Evolutionary conservation across 1,140 invertebrate species (phyloP).

Genomic region (Bombus cullumanus): DNA sequence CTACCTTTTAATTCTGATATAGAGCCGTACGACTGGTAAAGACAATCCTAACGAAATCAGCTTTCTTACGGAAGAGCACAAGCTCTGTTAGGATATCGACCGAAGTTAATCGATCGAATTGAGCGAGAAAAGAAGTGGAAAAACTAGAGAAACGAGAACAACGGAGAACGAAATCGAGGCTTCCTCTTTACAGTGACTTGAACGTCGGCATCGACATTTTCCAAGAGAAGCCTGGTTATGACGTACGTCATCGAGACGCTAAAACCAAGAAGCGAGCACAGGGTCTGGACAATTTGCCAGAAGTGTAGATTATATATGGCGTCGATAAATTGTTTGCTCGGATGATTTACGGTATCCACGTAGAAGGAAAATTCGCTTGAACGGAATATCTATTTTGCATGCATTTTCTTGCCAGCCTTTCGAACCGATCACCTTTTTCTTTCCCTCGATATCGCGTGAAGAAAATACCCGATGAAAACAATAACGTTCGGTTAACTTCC

Average conservation of each 20-base stretch:
- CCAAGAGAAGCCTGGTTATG: background rate
- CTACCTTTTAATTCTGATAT: no score
- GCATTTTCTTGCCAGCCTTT: background rate
- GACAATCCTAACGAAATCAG: background rate
- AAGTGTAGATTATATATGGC: constrained; percentile 24
- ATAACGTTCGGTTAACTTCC: background rate
- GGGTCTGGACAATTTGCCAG: constrained; percentile 38
- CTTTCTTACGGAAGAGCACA: background rate
- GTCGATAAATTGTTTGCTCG: constrained; percentile 33
- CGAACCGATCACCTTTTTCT: background rate
- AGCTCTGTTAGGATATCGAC: background rate
- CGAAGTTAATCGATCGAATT: background rate
- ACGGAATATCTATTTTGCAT: constrained; percentile 2
- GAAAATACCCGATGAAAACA: background rate
- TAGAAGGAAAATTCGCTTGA: background rate
- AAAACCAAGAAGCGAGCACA: background rate
- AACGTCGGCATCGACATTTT: constrained; percentile 6
- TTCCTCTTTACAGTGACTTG: background rate
- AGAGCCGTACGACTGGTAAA: background rate
- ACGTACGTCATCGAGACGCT: constrained; percentile 2
- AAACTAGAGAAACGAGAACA: background rate
- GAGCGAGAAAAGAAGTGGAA: background rate
- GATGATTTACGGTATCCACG: constrained; percentile 20
- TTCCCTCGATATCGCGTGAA: background rate
- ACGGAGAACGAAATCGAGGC: background rate